Evolutionary conservation across 2,113 vertebrate species (phyloP), one percentile per base, ranked within the genome.

Genomic region (Nymphicus hollandicus): DNA sequence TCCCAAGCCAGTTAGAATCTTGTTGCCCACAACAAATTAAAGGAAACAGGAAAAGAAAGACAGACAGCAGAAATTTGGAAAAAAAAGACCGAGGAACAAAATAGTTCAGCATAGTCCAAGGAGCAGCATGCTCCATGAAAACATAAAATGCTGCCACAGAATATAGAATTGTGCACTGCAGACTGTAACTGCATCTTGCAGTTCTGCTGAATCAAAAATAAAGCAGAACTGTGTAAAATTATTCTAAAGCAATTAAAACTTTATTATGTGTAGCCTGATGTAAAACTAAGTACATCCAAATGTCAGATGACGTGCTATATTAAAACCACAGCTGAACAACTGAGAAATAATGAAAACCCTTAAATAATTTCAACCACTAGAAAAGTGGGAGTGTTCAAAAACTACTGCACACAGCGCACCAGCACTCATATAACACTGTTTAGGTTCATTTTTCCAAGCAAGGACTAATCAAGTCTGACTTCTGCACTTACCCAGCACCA

Each of bases 401-500:
- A 60, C 1, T 1, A 66, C 23, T 31, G n/a, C 31, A 79, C 16
- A 64, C 18, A 63, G 58, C 5, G 4, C 80, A 80, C 79, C 37
- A 83, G 74, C 53, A 71, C 22, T 39, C 56, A 39, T 0, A 4
- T 24, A 78, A 82, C 19, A 80, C 16, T 78, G 35, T 12, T 82
- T 35, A 61, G 20, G 33, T 50, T 80, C 6, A 72, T 83, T 81
- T 96, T 78, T 65, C 9, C 76, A 82, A 86, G 76, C 23, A 88
- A 92, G 56, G 61, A 88, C 53, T 61, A 47, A 55, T 10, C 19
- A 49, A 86, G 64, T 46, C 3, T 3, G 5, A 78, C 46, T 82
- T 91, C 53, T n/a, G 55, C 90, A 88, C 60, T 95, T 92, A 96
- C 76, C 88, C 90, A 90, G 18, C 76, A 93, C 4, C 18, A 81